Base-by-base conservation (phyloP, 2,888 invertebrate genomes). In the Tipula confusa region DNA sequence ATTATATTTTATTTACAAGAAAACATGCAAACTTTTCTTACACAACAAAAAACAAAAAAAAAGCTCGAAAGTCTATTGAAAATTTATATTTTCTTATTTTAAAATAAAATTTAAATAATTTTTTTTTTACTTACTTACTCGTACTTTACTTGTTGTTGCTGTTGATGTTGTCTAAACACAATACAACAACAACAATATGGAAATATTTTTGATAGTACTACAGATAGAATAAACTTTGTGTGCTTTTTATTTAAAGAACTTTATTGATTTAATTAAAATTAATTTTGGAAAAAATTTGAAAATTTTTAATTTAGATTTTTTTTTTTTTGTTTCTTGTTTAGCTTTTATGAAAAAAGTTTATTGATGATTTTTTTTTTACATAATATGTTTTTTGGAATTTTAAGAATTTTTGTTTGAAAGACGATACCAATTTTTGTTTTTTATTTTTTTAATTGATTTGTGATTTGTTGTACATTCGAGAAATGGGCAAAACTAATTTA, bases 51-150 rank as follows among this genome's bases (percentile, higher is more conserved):
- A 18, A 24, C 33, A 9, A 64, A 64, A 64, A 64, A 64, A 64
- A 64, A 64, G 64, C 64, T 64, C 64, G 64, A 64, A 64, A 64
- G 64, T 64, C 64, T 64, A 64, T 64, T 64, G 64, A 64, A 64
- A 64, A 64, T 64, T 64, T 64, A 64, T 64, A 24, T 64, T 64
- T 64, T 64, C 64, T 64, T 64, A 64, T 64, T 64, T 18, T 24
- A 64, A 64, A 64, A 24, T 24, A 64, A 64, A 64, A 24, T 38
- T 64, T 24, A 64, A 64, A 43, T 43, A 4, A n/a, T 43, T 43
- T 64, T 24, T 1, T 18, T 64, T 24, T 24, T 24, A 2, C 24
- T 18, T 15, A 43, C 43, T 43, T 64, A 64, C 24, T 64, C 24
- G 64, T 64, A 64, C 24, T 64, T 64, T 64, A 64, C 64, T 24